These are phyloP conservation scores for Chrysocyon brachyurus DNA, from an alignment of 2,797 vertebrate species.

Conservation along the genomic window DNA sequence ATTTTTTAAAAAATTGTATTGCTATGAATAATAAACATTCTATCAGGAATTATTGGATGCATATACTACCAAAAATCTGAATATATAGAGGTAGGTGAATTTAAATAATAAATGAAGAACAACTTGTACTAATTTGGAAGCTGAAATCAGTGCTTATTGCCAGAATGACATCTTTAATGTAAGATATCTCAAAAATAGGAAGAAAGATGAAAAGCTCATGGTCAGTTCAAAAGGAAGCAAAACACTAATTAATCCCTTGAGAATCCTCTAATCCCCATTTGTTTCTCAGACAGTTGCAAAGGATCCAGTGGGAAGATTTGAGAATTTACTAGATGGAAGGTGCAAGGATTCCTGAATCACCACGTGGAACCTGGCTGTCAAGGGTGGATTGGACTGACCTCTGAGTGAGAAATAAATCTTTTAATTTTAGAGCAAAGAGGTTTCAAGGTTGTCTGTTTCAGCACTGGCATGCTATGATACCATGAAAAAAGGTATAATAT, in stretches of 20 bases:
- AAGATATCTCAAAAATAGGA: not conserved
- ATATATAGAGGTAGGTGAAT: not conserved
- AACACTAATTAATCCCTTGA: slow-evolving; percentile 34
- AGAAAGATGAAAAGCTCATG: slow-evolving; percentile 41
- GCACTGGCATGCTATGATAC: not conserved
- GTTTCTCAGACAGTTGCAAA: not conserved
- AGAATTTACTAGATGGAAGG: not conserved
- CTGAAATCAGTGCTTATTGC: slow-evolving; percentile 8
- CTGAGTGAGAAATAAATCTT: not conserved
- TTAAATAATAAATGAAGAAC: slow-evolving; percentile 23
- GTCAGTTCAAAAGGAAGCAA: slow-evolving; percentile 43
- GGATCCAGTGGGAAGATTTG: not conserved
- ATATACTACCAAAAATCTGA: not conserved
- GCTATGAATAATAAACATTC: not conserved
- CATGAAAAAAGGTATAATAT: not conserved
- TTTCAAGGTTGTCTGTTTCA: not conserved
- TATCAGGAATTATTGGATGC: not conserved
- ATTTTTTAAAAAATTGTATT: not conserved
- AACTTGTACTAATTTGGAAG: not conserved
- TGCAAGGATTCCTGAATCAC: not conserved
- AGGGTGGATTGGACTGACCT: not conserved
- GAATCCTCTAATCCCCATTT: not conserved
- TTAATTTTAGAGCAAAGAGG: not conserved
- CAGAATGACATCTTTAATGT: not conserved
- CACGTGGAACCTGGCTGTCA: not conserved